Percentiles rank a stretch among this genome's conserved stretches.
phyloP scores from a whole-genome alignment of 2,888 invertebrate genomes.

The Phalera bucephala region DNA sequence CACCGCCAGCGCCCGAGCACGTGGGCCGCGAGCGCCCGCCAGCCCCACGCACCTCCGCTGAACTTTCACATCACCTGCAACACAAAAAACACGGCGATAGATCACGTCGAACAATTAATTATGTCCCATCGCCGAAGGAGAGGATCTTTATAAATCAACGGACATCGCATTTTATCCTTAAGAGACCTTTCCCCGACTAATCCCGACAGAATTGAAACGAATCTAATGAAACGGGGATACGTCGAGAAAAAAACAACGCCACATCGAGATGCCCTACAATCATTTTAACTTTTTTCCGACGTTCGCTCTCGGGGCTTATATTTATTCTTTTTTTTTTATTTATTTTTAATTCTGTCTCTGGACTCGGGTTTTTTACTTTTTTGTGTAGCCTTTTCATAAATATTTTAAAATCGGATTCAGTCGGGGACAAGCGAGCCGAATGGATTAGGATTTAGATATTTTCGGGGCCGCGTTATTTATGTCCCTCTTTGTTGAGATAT shows the following conservation, averaged over 20 bases:
- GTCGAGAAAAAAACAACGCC: constrained; percentile 57
- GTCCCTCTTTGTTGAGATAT: constrained; percentile 78
- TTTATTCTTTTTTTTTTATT: constrained; percentile 47
- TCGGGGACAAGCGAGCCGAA: constrained; percentile 77
- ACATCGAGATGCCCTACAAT: constrained; percentile 75
- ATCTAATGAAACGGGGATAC: constrained; percentile 78
- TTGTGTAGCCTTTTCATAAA: constrained; percentile 79
- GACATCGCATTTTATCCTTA: constrained; percentile 71
- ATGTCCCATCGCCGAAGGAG: constrained; percentile 60
- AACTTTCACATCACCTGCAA: constrained; percentile 43
- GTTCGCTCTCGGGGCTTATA: constrained; percentile 66
- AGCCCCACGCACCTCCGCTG: constrained; percentile 18
- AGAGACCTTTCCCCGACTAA: constrained; percentile 76
- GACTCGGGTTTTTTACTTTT: constrained; percentile 52
- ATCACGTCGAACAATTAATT: constrained; percentile 67
- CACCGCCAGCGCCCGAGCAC: constrained; percentile 66
- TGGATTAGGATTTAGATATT: constrained; percentile 82
- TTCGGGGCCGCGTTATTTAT: constrained; percentile 77
- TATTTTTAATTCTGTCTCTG: constrained; percentile 77
- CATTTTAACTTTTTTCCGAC: constrained; percentile 79
- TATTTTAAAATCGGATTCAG: constrained; percentile 81
- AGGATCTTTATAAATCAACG: constrained; percentile 76
- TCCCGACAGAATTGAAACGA: constrained; percentile 79
- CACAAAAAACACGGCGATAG: constrained; percentile 49
- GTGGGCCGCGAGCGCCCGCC: constrained; percentile 42